Evolutionary conservation across 2,113 vertebrate species (phyloP).

Genomic region (Toxostoma redivivum): DNA sequence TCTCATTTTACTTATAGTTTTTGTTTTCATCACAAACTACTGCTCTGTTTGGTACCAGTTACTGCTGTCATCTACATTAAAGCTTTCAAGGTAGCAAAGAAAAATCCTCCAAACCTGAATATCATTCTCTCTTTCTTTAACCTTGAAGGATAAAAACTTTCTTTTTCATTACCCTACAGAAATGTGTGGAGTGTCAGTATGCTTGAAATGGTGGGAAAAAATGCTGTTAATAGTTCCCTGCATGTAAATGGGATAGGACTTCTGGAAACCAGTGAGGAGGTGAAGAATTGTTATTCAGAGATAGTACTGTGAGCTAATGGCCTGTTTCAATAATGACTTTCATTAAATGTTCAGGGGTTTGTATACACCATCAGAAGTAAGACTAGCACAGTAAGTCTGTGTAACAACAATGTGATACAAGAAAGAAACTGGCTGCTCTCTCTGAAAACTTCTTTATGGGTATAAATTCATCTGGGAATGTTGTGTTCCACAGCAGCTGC

Average conservation of each 20-base stretch:
- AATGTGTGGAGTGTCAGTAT: neutral
- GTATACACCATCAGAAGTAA: neutral
- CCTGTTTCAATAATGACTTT: neutral
- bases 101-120: neutral
- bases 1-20: neutral
- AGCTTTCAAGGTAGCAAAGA: neutral
- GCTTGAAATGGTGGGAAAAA: neutral
- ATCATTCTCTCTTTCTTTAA: neutral
- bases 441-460: neutral
- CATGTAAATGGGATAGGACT: neutral
- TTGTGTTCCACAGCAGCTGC: neutral
- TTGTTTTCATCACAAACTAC: neutral
- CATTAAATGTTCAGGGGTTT: accelerated
- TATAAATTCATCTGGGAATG: neutral
- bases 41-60: neutral
- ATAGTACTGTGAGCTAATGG: neutral
- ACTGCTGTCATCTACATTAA: neutral
- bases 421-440: neutral
- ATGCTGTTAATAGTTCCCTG: neutral
- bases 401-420: neutral
- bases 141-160: neutral
- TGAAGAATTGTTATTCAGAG: neutral
- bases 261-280: neutral
- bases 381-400: accelerated
- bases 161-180: neutral